Conservation (phyloP, 2,888 invertebrate species). For the Poecilobothrus nobilitatus region DNA sequence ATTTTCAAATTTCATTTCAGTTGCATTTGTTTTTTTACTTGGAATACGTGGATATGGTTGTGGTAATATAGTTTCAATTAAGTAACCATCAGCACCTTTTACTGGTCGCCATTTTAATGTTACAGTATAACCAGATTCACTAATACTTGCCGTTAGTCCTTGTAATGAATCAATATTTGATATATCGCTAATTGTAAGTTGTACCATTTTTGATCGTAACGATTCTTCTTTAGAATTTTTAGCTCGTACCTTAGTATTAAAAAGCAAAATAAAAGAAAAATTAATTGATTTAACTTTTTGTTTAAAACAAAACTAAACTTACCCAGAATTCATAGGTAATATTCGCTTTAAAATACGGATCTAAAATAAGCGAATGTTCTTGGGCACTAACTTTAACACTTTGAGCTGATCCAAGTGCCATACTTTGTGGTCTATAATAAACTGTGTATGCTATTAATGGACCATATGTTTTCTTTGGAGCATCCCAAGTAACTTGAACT, state of each 20-base stretch:
- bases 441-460: conserved; percentile 54
- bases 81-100: conserved; percentile 52
- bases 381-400: conserved; percentile 23
- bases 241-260: conserved; percentile 53
- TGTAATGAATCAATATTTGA: conserved; percentile 55
- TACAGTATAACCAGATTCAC: conserved; percentile 48
- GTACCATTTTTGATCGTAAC: conserved; percentile 50
- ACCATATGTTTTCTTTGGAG: conserved; percentile 57
- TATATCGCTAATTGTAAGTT: conserved; percentile 55
- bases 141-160: conserved; percentile 46
- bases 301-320: conserved; percentile 2
- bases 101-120: conserved; percentile 55
- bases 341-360: conserved; percentile 25
- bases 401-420: conserved; percentile 44
- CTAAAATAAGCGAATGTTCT: conserved; percentile 23
- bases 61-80: conserved; percentile 47
- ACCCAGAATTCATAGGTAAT: conserved; percentile 31
- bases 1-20: conserved; percentile 41
- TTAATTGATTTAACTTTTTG: not conserved
- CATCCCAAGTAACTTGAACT: conserved; percentile 62
- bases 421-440: conserved; percentile 56
- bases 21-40: conserved; percentile 42
- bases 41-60: conserved; percentile 50
- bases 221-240: conserved; percentile 56
- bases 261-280: conserved; percentile 12